These are phyloP conservation scores for Tortricodes alternella DNA, from an alignment of 2,888 invertebrate species.

Conservation along the genomic window DNA sequence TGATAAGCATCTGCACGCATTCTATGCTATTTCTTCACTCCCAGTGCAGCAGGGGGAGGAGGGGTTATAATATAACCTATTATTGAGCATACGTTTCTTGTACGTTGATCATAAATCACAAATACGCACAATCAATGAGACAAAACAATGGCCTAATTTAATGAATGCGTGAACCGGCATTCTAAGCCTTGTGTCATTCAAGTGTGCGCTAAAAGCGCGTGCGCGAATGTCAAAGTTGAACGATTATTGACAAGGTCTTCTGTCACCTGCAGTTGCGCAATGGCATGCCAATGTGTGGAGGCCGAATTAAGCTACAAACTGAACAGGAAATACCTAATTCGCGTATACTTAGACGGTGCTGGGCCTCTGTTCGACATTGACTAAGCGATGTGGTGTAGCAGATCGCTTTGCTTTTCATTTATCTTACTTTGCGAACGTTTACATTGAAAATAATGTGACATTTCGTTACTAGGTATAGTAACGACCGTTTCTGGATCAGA, in stretches of 20 bases:
- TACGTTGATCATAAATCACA: not conserved
- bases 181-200: slow-evolving; percentile 12
- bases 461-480: too few relatives aligned
- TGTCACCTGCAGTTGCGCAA: slow-evolving; percentile 32
- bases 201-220: slow-evolving; percentile 29
- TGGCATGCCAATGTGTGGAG: slow-evolving; percentile 1
- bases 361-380: not conserved
- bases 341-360: not conserved
- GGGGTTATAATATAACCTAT: too few relatives aligned
- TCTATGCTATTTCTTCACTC: too few relatives aligned
- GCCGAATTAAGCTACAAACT: not conserved
- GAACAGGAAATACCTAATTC: slow-evolving; percentile 7
- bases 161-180: slow-evolving; percentile 5
- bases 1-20: too few relatives aligned
- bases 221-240: slow-evolving; percentile 58
- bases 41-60: too few relatives aligned
- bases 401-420: too few relatives aligned
- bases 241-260: slow-evolving; percentile 45
- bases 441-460: too few relatives aligned
- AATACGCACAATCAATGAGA: slow-evolving; percentile 1
- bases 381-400: too few relatives aligned
- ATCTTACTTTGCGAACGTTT: too few relatives aligned
- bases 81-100: not conserved
- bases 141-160: slow-evolving; percentile 12
- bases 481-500: too few relatives aligned